Evolutionary conservation across 2,888 invertebrate species (phyloP), one percentile per base, ranked within the genome.

Genomic region (Acleris holmiana): DNA sequence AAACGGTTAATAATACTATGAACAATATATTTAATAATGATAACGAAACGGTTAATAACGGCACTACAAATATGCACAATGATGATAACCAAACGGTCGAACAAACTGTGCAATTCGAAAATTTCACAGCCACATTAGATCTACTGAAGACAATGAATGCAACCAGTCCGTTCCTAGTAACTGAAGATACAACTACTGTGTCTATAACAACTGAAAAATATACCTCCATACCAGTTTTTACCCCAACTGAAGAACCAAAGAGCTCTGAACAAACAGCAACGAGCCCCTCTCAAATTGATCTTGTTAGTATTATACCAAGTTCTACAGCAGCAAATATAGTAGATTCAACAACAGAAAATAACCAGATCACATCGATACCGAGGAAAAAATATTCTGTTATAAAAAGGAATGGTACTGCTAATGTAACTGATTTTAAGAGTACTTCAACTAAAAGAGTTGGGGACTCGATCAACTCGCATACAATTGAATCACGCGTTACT

Each of bases 401-500:
- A 66, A 78, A 80, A 41, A 78, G 83, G 71, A 82, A 79, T 70
- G 73, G 71, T 4, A 41, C 60, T 3, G 67, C 61, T 25, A 71
- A 44, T n/a, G 17, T 44, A 2, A 7, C 15, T 5, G 44, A 17
- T 44, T 17, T 17, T 44, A 1, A 2, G 17, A n/a, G 2, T 21
- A 68, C 68, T 10, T 69, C 66, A 15, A 69, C 69, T 29, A 70
- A 75, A 29, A 71, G 69, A 51, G 25, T 40, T 25, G 76, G 76
- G 58, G 77, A 76, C 18, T 73, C 78, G 67, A 61, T 67, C 8
- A 76, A 70, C 67, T 74, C 79, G 40, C 84, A 83, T 74, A 77
- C 78, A 35, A 69, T 69, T 3, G 71, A 75, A 63, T 71, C 75
- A 15, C 71, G 67, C 35, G 55, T 78, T 25, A 78, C 70, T 60